Percentiles rank a stretch among this genome's conserved stretches.
phyloP scores from a whole-genome alignment of 2,888 invertebrate genomes.

The Thereva nobilitata region DNA sequence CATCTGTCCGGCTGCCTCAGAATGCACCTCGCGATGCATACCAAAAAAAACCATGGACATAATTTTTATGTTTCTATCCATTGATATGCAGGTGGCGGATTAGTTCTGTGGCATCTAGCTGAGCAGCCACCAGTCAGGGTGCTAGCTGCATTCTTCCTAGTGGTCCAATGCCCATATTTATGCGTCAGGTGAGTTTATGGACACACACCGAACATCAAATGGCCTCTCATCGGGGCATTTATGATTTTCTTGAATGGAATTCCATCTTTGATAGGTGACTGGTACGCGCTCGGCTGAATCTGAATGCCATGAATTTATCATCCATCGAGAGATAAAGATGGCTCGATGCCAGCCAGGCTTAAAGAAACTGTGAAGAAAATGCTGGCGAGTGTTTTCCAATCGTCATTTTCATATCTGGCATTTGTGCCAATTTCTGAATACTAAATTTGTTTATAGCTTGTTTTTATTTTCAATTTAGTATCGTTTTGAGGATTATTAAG shows the following conservation, averaged over 20 bases:
- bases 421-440: slow-evolving; percentile 7
- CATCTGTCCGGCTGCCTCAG: slow-evolving; percentile 5
- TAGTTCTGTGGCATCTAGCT: neutral
- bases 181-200: slow-evolving; percentile 7
- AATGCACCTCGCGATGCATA: neutral
- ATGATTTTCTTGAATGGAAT: slow-evolving; percentile 24
- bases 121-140: neutral
- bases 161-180: slow-evolving; percentile 3
- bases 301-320: neutral
- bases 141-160: neutral
- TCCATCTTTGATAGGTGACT: slow-evolving; percentile 1
- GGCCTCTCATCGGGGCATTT: neutral
- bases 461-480: neutral
- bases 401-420: slow-evolving; percentile 8
- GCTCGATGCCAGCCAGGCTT: too few relatives aligned
- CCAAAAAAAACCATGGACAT: neutral
- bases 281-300: neutral
- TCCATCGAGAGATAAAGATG: too few relatives aligned
- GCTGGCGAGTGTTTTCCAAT: neutral
- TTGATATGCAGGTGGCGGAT: slow-evolving; percentile 17
- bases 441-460: slow-evolving; percentile 13
- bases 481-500: neutral
- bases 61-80: slow-evolving; percentile 12
- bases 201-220: slow-evolving; percentile 1
- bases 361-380: neutral